These are phyloP conservation scores for Pangasius larnaudii DNA, from an alignment of 2,797 vertebrate genomes.

Conservation along the genomic window DNA sequence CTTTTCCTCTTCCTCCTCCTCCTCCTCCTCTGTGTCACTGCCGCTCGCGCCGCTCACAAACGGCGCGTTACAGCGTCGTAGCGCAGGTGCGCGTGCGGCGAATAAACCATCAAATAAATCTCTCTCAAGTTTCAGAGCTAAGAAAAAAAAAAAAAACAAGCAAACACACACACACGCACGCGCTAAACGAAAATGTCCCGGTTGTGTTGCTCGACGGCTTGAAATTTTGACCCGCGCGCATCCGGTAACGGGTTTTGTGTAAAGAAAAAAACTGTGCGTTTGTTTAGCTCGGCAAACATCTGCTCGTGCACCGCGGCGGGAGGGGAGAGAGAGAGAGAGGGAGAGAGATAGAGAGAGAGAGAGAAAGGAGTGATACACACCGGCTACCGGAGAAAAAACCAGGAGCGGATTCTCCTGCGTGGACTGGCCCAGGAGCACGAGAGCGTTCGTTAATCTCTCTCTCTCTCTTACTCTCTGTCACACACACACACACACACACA, in stretches of 20 bases:
- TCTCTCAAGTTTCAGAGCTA: constrained; percentile 7
- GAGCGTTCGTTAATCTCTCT: neutral
- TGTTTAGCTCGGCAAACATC: constrained; percentile 73
- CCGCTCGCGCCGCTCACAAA: constrained; percentile 15
- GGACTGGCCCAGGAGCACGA: constrained; percentile 61
- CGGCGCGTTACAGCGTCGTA: neutral
- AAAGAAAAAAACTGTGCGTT: constrained; percentile 48
- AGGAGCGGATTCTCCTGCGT: constrained; percentile 69
- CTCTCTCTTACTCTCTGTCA: neutral
- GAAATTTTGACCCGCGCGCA: neutral
- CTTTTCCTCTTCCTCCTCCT: neutral
- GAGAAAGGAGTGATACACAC: constrained; percentile 40
- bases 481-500: neutral
- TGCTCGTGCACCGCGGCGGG: constrained; percentile 79
- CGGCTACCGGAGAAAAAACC: constrained; percentile 73
- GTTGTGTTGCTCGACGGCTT: neutral
- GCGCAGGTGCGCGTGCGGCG: constrained; percentile 28
- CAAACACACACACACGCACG: too few species aligned
- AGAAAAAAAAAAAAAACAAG: neutral
- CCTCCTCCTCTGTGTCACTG: neutral
- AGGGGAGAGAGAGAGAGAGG: neutral
- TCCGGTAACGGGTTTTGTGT: constrained; percentile 1
- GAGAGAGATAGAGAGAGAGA: constrained; percentile 8
- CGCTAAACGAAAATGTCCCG: neutral
- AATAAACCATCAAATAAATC: neutral